Conservation (phyloP, 2,113 vertebrate genomes). For the Lepisosteus osseus region DNA sequence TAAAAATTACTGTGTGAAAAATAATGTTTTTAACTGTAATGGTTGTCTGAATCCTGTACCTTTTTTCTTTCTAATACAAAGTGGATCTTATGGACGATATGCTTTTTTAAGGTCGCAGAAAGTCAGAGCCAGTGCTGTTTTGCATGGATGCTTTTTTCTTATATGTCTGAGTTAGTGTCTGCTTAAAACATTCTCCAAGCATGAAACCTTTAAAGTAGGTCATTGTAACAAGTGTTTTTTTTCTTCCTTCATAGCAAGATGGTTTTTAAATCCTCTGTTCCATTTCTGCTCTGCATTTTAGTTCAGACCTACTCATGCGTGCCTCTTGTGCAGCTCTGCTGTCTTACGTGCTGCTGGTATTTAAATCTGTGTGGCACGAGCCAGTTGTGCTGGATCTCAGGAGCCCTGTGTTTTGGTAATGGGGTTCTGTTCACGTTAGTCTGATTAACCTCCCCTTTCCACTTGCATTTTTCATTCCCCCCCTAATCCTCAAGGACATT, state of each 20-base stretch:
- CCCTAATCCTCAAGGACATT: background rate
- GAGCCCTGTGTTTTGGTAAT: background rate
- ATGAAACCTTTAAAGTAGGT: background rate
- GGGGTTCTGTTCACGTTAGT: background rate
- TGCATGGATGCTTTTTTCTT: too few relatives aligned
- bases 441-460: background rate
- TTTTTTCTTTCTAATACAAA: too few relatives aligned
- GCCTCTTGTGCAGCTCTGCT: background rate
- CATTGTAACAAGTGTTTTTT: background rate
- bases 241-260: background rate
- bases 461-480: background rate
- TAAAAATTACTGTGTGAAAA: too few relatives aligned
- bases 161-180: too few relatives aligned
- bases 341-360: background rate
- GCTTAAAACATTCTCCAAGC: background rate
- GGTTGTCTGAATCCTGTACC: too few relatives aligned
- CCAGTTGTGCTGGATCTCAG: background rate
- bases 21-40: too few relatives aligned
- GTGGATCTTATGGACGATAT: too few relatives aligned
- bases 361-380: background rate
- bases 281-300: background rate
- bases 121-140: too few relatives aligned
- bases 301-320: background rate
- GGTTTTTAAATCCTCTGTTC: background rate
- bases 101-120: too few relatives aligned